Conservation (phyloP, 2,113 vertebrate genomes). For the Oncorhynchus mykiss region DNA sequence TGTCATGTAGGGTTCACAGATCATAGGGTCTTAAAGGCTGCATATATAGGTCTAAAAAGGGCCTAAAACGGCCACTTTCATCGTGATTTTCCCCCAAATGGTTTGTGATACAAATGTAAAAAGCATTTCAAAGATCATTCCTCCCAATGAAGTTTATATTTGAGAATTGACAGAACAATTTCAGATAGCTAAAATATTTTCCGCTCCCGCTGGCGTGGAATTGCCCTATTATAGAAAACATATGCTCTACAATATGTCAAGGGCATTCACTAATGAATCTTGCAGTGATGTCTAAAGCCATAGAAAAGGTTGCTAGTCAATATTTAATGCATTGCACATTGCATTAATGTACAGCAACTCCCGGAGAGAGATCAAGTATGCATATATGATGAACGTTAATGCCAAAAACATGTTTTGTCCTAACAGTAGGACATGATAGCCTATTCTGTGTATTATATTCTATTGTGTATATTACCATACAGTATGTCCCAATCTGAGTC, state of each 20-base stretch:
- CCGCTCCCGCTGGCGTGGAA: too few relatives aligned
- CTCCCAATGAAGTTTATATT: too few relatives aligned
- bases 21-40: too few relatives aligned
- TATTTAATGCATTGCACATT: constrained; percentile 57
- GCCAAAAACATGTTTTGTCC: constrained; percentile 60
- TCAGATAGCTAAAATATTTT: too few relatives aligned
- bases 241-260: constrained; percentile 40
- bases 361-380: constrained; percentile 61
- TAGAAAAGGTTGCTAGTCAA: constrained; percentile 52
- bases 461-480: constrained; percentile 34
- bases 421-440: constrained; percentile 11
- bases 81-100: too few relatives aligned
- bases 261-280: constrained; percentile 65
- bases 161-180: too few relatives aligned
- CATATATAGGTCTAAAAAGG: too few relatives aligned
- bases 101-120: too few relatives aligned
- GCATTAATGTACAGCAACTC: constrained; percentile 54
- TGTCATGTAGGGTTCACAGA: neutral
- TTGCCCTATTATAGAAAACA: neutral
- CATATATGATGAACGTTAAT: constrained; percentile 60
- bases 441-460: too few relatives aligned
- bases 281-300: constrained; percentile 49
- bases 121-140: too few relatives aligned
- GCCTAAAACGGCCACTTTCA: too few relatives aligned
- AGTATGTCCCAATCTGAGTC: constrained; percentile 59